These are phyloP conservation scores for Mechanitis mazaeus DNA, from an alignment of 2,888 invertebrate genomes.

Conservation along the genomic window DNA sequence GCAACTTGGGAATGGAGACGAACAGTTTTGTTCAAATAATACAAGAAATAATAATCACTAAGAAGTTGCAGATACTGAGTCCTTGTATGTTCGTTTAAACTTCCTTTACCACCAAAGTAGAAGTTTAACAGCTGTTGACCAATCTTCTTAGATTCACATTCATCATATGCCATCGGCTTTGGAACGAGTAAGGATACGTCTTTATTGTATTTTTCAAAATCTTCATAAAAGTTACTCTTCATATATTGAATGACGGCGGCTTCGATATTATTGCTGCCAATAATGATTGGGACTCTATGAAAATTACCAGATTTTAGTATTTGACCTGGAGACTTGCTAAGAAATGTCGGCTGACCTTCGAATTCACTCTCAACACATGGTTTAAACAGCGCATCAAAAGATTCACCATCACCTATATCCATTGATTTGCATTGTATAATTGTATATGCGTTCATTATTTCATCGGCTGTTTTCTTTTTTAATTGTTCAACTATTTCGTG, in stretches of 20 bases:
- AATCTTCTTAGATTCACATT: slow-evolving; percentile 44
- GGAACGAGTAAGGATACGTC: slow-evolving; percentile 54
- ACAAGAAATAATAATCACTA: slow-evolving; percentile 63
- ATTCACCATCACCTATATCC: slow-evolving; percentile 33
- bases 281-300: slow-evolving; percentile 65
- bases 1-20: slow-evolving; percentile 52
- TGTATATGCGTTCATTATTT: slow-evolving; percentile 46
- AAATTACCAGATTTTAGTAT: slow-evolving; percentile 61
- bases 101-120: slow-evolving; percentile 54
- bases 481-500: slow-evolving; percentile 57
- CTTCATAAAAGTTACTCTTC: slow-evolving; percentile 46
- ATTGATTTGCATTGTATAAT: slow-evolving; percentile 17
- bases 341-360: slow-evolving; percentile 62
- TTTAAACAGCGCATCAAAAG: slow-evolving; percentile 54
- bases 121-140: slow-evolving; percentile 57
- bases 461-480: slow-evolving; percentile 39
- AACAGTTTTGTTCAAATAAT: slow-evolving; percentile 60
- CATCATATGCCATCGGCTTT: slow-evolving; percentile 46
- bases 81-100: slow-evolving; percentile 49
- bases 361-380: slow-evolving; percentile 65
- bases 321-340: slow-evolving; percentile 55
- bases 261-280: slow-evolving; percentile 63
- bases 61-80: slow-evolving; percentile 59
- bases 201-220: slow-evolving; percentile 54
- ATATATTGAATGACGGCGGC: slow-evolving; percentile 47